phyloP scores from a whole-genome alignment of 2,797 vertebrate species.

The Molossus alvarezi region DNA sequence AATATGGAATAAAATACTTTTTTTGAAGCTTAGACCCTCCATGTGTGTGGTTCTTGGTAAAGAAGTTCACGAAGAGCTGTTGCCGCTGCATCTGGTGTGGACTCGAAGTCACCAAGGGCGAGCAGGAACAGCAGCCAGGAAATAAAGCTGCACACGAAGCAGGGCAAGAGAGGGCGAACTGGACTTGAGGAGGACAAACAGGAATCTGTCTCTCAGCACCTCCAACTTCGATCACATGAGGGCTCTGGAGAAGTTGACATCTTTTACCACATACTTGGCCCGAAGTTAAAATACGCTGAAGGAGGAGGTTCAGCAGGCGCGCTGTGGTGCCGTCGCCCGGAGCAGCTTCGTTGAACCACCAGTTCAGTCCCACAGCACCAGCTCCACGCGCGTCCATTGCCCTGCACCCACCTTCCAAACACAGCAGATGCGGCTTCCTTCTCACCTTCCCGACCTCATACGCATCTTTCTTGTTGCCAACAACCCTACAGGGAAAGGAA shows the following conservation, averaged over 20 bases:
- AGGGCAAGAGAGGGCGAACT: no score
- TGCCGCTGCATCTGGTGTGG: not conserved
- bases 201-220: not conserved
- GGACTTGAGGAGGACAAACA: no score
- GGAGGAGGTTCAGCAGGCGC: not conserved
- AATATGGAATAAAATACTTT: not conserved
- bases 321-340: not conserved
- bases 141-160: not conserved
- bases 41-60: not conserved
- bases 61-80: not conserved
- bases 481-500: not conserved
- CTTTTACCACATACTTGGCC: no score
- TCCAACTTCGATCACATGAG: not conserved
- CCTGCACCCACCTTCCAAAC: not conserved
- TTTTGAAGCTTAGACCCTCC: not conserved
- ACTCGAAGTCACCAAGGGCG: not conserved
- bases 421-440: not conserved
- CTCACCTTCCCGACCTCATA: not conserved
- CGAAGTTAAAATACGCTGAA: not conserved
- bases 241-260: not conserved
- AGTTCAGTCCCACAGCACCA: not conserved
- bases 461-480: not conserved
- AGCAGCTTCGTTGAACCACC: not conserved
- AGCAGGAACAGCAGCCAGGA: not conserved
- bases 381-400: not conserved